Base-by-base conservation (phyloP, 2,888 invertebrate genomes). In the Laspeyria flexula region DNA sequence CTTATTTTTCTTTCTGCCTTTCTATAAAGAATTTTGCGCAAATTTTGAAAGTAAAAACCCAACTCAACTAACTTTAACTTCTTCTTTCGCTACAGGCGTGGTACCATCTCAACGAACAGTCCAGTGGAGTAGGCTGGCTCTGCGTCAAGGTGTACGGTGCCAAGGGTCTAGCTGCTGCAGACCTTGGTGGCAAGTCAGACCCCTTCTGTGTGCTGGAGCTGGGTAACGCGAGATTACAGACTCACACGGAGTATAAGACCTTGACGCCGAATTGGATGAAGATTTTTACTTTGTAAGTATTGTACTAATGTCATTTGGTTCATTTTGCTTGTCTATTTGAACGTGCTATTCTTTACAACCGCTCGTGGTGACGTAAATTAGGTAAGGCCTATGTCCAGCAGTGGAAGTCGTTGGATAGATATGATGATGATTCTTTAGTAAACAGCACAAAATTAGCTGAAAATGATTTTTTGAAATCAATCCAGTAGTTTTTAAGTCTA, bases 201-300 rank as follows among this genome's bases (percentile, higher is more conserved):
- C 99, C 99, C 0, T 99, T 99, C 88, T 99, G 99, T 86, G 99
- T 99, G 0, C 85, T 99, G 13, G 99, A 99, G 82, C 92, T 99
- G 59, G 97, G 98, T 10, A 99, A 99, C 81, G 95, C 98, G 0
- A 94, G 99, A 42, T 92, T 99, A 27, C 99, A 99, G 86, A 99
- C 99, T 0, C 99, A 99, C 84, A 99, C 99, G 0, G 99, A 99
- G 86, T 99, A 99, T 86, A 99, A 99, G 86, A 99, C 99, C 0
- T 90, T 99, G 15, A 94, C 96, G 44, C 99, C 99, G 0, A 97
- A 96, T 64, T 99, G 99, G 99, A 98, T 99, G 93, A 99, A 99
- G 89, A 97, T 99, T 66, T 99, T 99, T 83, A 98, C 98, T 35
- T 99, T 99, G 97, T 98, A 91, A 95, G 96, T 94, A 43, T 11